Evolutionary conservation across 1,140 invertebrate species (phyloP), one percentile per base, ranked within the genome.

Genomic region (Dendrolimus kikuchii): DNA sequence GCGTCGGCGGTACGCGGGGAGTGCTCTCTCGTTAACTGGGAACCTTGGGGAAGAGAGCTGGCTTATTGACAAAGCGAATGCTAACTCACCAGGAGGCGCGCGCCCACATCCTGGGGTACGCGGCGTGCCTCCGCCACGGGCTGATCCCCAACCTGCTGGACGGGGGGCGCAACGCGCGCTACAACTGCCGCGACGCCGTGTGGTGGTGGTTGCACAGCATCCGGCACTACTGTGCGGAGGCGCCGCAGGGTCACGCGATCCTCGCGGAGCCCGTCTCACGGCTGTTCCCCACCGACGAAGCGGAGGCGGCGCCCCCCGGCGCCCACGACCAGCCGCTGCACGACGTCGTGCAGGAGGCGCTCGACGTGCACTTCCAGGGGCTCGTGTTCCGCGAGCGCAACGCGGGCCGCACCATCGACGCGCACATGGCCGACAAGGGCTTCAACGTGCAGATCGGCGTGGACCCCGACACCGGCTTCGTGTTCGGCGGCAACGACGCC

Each of bases 191-290:
- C 47, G 99, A 99, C 89, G 95, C 99, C 38, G 91, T 99, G 46
- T 99, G 98, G 98, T 99, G 96, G 95, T 99, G 99, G 99, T 85
- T 99, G 50, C 92, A 98, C 57, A 93, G 93, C 56, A 97, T 99
- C 37, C 9, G 38, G 9, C 75, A 81, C 64, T 97, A 95, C 69
- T 90, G 93, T 5, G 84, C 91, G 62, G 89, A 92, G 67, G 94
- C 91, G 5, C 94, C 95, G 4, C 85, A 93, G 55, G 96, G 96
- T 5, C 38, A 2, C 67, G 90, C 42, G 74, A 62, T 80, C 46
- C 68, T 98, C 7, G 87, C 91, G 5, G 95, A 96, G 68, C 90
- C 90, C 68, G 95, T 98, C 41, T 92, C 93, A 5, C 89, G 96
- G 53, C 83, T 95, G 3, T 95, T 91, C 74, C 95, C 96, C 2